Conservation (phyloP, 2,797 vertebrate species). For the Semotilus atromaculatus region DNA sequence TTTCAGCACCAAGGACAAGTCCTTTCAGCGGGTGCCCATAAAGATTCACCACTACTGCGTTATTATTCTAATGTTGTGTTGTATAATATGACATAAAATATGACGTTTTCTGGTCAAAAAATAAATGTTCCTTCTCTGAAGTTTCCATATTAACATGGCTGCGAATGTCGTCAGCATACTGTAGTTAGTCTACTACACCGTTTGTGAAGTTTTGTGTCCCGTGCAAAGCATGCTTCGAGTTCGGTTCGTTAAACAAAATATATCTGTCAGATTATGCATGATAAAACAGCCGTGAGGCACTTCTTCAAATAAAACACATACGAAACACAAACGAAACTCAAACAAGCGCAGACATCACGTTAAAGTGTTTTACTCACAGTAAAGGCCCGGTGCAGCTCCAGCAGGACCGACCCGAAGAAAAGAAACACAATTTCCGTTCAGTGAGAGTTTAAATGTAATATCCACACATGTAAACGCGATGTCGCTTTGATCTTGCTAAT, state of each 20-base stretch:
- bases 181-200: neutral
- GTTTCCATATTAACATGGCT: conserved; percentile 29
- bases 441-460: conserved; percentile 58
- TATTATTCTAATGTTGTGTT: no score
- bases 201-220: conserved; percentile 31
- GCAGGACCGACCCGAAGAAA: conserved; percentile 62
- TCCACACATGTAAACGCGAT: conserved; percentile 51
- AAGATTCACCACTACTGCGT: neutral
- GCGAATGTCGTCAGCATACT: neutral
- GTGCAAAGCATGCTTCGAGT: neutral
- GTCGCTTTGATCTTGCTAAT: conserved; percentile 40
- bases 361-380: conserved; percentile 51
- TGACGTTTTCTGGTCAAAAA: neutral
- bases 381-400: conserved; percentile 47
- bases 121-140: neutral
- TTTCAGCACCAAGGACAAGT: conserved; percentile 38
- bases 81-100: neutral
- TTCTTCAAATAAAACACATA: neutral
- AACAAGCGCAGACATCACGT: conserved; percentile 46
- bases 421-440: conserved; percentile 63
- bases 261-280: neutral
- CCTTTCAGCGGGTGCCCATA: no score
- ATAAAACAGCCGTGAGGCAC: neutral
- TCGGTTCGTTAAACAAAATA: neutral
- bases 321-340: neutral